Percentiles rank a stretch among this genome's conserved stretches.
Conservation (phyloP, 2,113 vertebrate genomes). For the Myrmophylax atrothorax region DNA sequence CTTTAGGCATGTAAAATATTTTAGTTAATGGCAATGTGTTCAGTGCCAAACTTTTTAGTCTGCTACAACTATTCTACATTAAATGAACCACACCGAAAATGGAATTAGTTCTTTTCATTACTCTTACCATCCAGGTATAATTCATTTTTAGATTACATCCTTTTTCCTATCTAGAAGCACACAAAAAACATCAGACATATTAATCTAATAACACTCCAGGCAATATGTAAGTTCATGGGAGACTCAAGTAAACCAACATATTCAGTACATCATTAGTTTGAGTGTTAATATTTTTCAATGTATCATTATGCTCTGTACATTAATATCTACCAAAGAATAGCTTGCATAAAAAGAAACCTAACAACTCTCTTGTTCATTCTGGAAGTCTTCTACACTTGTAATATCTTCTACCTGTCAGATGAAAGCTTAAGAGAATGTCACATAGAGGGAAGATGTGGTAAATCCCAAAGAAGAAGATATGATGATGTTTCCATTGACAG, state of each 20-base stretch:
- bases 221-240: neutral
- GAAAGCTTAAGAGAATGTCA: neutral
- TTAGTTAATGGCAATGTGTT: neutral
- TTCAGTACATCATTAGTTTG: neutral
- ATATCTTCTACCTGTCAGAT: neutral
- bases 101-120: slow-evolving; percentile 49
- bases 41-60: slow-evolving; percentile 10
- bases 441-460: neutral
- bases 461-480: neutral
- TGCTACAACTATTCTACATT: slow-evolving; percentile 4
- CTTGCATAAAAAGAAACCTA: neutral
- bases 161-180: slow-evolving; percentile 8
- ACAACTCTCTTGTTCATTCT: neutral
- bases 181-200: neutral
- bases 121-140: slow-evolving; percentile 14
- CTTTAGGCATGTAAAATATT: slow-evolving; percentile 16
- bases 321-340: neutral
- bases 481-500: neutral
- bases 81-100: slow-evolving; percentile 44
- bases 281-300: neutral
- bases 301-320: neutral
- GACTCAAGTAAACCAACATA: slow-evolving; percentile 14
- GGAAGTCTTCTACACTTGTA: neutral
- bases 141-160: slow-evolving; percentile 31
- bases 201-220: slow-evolving; percentile 11